phyloP scores from a whole-genome alignment of 1,140 invertebrate genomes.

The Acyrthosiphon pisum region DNA sequence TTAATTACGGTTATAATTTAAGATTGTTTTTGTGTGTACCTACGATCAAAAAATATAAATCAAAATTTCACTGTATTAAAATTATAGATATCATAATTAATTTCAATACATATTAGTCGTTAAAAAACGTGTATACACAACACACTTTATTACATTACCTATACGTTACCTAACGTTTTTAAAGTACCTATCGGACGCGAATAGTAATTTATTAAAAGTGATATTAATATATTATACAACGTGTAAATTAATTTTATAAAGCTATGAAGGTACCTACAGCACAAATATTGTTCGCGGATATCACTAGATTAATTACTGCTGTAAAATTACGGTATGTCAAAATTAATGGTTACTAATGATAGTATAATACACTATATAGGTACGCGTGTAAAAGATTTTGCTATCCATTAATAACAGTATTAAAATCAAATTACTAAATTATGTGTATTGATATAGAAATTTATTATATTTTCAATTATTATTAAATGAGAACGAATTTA shows the following conservation, averaged over 20 bases:
- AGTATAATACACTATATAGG: background rate
- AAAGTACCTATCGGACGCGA: background rate
- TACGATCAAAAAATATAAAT: background rate
- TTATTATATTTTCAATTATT: background rate
- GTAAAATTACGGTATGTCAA: conserved; percentile 3
- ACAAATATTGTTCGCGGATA: background rate
- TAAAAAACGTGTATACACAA: background rate
- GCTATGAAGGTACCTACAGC: background rate
- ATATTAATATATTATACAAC: background rate
- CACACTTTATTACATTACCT: background rate
- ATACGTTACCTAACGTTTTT: background rate
- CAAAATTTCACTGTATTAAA: background rate
- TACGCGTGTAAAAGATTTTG: background rate
- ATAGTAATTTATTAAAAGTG: conserved; percentile 10
- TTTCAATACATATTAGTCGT: background rate
- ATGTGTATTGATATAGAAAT: background rate
- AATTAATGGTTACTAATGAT: conserved; percentile 43
- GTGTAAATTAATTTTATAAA: background rate
- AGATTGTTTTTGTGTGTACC: background rate
- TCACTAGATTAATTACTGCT: conserved; percentile 4
- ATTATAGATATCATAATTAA: background rate
- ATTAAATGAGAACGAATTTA: background rate
- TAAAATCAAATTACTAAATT: conserved; percentile 27
- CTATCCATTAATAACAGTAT: conserved; percentile 15
- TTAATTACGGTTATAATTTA: background rate